Percentiles rank a stretch among this genome's conserved stretches.
phyloP scores from a whole-genome alignment of 2,797 vertebrate species.

The Pteronotus mesoamericanus region DNA sequence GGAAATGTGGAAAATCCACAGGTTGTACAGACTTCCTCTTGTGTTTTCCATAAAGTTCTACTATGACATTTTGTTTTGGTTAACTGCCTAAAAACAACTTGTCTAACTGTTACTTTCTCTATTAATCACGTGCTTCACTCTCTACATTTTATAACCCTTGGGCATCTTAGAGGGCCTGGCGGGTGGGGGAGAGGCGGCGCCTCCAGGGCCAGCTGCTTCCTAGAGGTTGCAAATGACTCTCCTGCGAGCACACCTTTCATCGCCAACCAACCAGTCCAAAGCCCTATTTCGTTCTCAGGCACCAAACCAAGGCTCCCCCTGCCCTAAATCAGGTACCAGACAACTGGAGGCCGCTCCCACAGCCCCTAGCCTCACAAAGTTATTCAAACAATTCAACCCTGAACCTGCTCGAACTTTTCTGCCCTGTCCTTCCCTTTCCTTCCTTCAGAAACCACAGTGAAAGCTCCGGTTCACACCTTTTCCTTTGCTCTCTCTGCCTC shows the following conservation, averaged over 20 bases:
- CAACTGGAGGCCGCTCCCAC: background rate
- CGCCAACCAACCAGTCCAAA: background rate
- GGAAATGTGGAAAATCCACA: background rate
- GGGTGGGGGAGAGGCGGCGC: background rate
- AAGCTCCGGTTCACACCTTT: background rate
- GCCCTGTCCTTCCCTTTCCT: background rate
- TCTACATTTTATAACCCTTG: background rate
- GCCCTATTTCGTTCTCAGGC: too few relatives aligned
- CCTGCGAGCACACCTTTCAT: too few relatives aligned
- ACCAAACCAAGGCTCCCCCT: background rate
- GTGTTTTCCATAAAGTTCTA: background rate
- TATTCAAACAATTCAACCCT: background rate
- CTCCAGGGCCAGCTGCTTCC: background rate
- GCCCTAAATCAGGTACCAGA: background rate
- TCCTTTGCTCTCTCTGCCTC: background rate
- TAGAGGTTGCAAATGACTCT: background rate
- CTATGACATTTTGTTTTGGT: conserved; percentile 23
- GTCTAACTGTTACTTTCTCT: background rate
- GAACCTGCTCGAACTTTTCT: background rate
- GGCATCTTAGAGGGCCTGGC: background rate
- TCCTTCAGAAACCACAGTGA: background rate
- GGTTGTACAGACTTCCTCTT: background rate
- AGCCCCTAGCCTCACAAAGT: background rate
- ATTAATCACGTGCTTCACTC: background rate
- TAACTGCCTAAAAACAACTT: conserved; percentile 34